A percentile compares a stretch with the other conserved stretches of the same genome.
Conservation (phyloP, 2,797 vertebrate species). For the Luscinia megarhynchos region DNA sequence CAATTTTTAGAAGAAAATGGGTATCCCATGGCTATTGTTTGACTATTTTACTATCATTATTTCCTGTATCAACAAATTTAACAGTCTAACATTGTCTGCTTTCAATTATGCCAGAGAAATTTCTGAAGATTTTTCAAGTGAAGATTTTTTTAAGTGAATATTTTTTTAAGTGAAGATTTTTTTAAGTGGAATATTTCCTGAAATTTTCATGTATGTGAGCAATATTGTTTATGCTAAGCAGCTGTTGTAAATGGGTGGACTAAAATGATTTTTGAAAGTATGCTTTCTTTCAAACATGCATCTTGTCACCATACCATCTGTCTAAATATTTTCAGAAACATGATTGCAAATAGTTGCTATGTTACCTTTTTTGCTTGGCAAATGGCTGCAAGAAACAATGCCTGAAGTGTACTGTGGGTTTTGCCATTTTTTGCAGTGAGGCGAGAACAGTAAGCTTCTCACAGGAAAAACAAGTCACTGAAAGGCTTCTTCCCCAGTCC, state of each 20-base stretch:
- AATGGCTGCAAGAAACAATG: conserved; percentile 3
- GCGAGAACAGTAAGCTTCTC: neutral
- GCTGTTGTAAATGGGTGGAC: neutral
- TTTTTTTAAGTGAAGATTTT: neutral
- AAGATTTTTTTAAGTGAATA: neutral
- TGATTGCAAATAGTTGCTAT: conserved; percentile 35
- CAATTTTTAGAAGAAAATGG: neutral
- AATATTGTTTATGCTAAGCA: neutral
- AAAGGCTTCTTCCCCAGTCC: neutral
- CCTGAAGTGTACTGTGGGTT: neutral
- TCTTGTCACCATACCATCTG: neutral
- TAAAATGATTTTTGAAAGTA: conserved; percentile 11
- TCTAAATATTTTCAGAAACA: conserved; percentile 50
- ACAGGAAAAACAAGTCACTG: neutral
- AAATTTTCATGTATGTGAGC: neutral
- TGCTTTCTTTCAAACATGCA: conserved; percentile 2
- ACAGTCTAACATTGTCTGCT: neutral
- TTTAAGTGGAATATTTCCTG: neutral
- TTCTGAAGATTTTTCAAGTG: neutral
- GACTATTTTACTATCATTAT: neutral
- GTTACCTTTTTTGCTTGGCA: conserved; percentile 35
- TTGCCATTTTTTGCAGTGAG: neutral
- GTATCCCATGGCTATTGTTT: neutral
- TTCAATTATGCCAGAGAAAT: neutral
- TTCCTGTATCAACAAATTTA: neutral